These are phyloP conservation scores for Xylocopa sonorina DNA, from an alignment of 1,140 invertebrate species.

Conservation along the genomic window DNA sequence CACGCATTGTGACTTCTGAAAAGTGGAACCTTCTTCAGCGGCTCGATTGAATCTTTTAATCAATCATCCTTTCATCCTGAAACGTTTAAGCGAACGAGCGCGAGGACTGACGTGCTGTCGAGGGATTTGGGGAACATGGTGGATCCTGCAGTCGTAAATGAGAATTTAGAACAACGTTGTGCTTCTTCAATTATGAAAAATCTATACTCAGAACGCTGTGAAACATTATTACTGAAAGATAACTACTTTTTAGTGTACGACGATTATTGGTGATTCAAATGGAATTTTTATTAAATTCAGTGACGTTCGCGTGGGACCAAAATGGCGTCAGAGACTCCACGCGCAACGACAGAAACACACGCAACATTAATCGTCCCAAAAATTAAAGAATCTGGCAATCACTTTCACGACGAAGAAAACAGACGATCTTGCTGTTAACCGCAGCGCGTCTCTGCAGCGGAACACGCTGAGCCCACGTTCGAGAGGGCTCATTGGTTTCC, in stretches of 20 bases:
- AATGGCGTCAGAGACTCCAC: no score
- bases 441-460: slow-evolving; percentile 10
- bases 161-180: no score
- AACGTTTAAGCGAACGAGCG: not conserved
- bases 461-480: slow-evolving; percentile 17
- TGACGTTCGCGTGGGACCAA: no score
- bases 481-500: slow-evolving; percentile 62
- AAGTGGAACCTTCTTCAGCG: no score
- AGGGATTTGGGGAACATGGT: no score
- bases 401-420: slow-evolving; percentile 42
- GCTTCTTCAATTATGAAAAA: not conserved
- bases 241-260: no score
- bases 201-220: not conserved
- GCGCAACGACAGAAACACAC: no score
- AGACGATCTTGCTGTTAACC: slow-evolving; percentile 43
- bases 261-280: no score
- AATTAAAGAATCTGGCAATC: slow-evolving; percentile 16
- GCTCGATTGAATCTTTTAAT: not conserved
- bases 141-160: not conserved
- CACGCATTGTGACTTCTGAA: not conserved
- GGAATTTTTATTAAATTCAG: no score
- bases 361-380: no score
- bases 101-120: no score
- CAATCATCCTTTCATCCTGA: not conserved
- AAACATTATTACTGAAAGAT: no score